A percentile compares a stretch with the other conserved stretches of the same genome.
These are phyloP conservation scores for Benthosema pterotum DNA, from an alignment of 2,797 vertebrate species.

Conservation along the genomic window DNA sequence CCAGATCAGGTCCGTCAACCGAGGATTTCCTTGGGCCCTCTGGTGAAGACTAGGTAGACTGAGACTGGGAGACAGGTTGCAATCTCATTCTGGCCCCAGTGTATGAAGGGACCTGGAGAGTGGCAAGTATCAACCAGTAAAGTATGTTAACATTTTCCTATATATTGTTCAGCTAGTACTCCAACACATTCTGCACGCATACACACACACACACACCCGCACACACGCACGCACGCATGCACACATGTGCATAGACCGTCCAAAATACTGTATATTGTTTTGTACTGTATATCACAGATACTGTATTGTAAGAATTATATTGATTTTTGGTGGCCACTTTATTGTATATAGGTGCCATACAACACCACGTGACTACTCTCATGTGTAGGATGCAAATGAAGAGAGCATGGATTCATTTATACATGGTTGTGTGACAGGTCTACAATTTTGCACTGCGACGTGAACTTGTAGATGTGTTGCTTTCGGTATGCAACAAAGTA, in stretches of 20 bases:
- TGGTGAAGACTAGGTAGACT: constrained; percentile 12
- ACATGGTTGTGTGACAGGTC: too few relatives aligned
- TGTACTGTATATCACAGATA: constrained; percentile 68
- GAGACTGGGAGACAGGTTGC: constrained; percentile 29
- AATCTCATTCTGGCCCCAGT: constrained; percentile 23
- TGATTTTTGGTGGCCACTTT: constrained; percentile 54
- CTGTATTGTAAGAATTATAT: constrained; percentile 60
- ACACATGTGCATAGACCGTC: constrained; percentile 51
- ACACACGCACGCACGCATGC: constrained; percentile 48
- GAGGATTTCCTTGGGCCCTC: constrained; percentile 33
- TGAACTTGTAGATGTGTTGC: too few relatives aligned
- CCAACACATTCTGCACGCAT: constrained; percentile 23
- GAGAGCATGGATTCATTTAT: constrained; percentile 19
- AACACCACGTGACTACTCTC: constrained; percentile 63
- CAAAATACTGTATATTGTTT: constrained; percentile 62
- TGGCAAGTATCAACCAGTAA: constrained; percentile 40
- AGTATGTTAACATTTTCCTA: constrained; percentile 43
- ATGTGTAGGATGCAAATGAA: constrained; percentile 63
- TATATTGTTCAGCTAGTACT: constrained; percentile 52
- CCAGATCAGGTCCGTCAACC: constrained; percentile 44
- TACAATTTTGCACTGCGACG: too few relatives aligned
- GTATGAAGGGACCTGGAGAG: constrained; percentile 8
- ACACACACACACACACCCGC: constrained; percentile 44
- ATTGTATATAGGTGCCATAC: constrained; percentile 66
- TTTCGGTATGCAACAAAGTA: too few relatives aligned